Conservation (phyloP, 1,140 invertebrate species). For the Maconellicoccus hirsutus region DNA sequence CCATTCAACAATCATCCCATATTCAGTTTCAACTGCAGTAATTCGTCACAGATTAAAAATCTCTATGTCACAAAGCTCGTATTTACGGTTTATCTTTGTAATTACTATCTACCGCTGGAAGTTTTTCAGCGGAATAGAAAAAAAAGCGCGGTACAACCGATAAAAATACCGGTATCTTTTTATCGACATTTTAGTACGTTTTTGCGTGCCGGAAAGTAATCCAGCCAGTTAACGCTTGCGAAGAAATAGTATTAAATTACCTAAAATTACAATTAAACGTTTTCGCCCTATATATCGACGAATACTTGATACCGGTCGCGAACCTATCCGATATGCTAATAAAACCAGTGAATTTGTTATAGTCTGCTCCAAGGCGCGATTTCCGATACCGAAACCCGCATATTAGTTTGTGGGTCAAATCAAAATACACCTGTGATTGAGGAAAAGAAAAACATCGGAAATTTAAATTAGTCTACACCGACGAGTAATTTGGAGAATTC, state of each 20-base stretch:
- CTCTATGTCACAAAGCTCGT: background rate
- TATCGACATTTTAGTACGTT: background rate
- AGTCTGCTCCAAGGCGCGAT: too few species aligned
- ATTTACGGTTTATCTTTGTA: background rate
- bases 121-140: background rate
- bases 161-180: background rate
- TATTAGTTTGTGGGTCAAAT: too few species aligned
- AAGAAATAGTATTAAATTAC: slow-evolving; percentile 10
- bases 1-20: background rate
- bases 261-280: slow-evolving; percentile 5
- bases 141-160: too few species aligned
- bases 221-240: background rate
- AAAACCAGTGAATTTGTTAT: too few species aligned
- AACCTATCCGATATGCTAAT: too few species aligned
- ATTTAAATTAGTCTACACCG: background rate
- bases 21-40: background rate
- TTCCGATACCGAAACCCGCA: too few species aligned
- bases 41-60: slow-evolving; percentile 9
- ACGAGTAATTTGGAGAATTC: background rate
- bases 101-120: background rate
- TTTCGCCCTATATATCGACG: background rate
- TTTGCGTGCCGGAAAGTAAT: background rate
- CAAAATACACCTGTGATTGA: too few species aligned
- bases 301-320: too few species aligned
- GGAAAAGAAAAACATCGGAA: too few species aligned